Base-by-base conservation (phyloP, 2,888 invertebrate species). In the Loripinus fragilis region DNA sequence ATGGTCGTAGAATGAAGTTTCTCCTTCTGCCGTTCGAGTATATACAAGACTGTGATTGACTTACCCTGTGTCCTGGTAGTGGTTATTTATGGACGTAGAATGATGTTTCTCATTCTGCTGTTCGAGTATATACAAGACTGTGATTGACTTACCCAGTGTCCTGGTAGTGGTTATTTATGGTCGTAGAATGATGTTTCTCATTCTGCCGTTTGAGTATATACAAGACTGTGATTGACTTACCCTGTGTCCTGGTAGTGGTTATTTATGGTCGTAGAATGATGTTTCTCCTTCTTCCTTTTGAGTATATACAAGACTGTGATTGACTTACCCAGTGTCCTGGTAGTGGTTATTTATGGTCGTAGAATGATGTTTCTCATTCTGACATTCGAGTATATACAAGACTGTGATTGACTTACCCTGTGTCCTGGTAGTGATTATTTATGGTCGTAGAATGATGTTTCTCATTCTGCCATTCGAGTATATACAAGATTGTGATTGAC, bases 1-100 rank as follows among this genome's bases (percentile, higher is more conserved):
- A 67, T 78, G 76, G 64, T 76, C 33, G 71, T 68, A 60, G 70
- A 52, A 45, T 68, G 42, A 55, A 74, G 55, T 50, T 64, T 70
- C 69, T 80, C 77, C 45, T 88, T 89, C 64, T 88, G 86, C 65
- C 85, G 87, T 93, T 99, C 98, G 88, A 98, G 94, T 93, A 98
- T 97, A 94, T 98, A 99, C 66, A 99, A 94, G 0, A 97, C 97
- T 64, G 98, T 97, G 95, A 99, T 98, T 60, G 98, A 97, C 55
- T 55, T 55, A 55, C 55, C 55, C 55, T 28, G 55, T 55, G 28
- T 55, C 55, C 28, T 10, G n/a, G 25, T 25, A 72, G 60, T 82
- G 81, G 33, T 78, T 83, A 60, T 68, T 72, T 73, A 67, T 78
- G 76, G 64, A 74, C 33, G 71, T 68, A 60, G 70, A 52, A 45